Conservation (phyloP, 35 echinoderm and acorn worm genomes). For the Diadema setosum region DNA sequence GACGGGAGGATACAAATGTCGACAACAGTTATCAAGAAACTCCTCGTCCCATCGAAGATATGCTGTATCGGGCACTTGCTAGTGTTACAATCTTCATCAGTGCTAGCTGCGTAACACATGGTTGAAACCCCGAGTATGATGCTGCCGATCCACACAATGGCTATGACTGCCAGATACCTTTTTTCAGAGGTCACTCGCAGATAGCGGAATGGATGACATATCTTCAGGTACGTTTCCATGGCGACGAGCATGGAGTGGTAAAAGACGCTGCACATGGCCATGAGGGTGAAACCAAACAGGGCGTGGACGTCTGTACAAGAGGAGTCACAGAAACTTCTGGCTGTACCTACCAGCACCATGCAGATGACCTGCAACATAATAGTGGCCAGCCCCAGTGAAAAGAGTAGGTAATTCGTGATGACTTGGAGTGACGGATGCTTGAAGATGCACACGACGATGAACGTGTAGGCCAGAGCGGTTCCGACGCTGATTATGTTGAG, state of each 20-base stretch:
- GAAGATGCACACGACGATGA: not conserved
- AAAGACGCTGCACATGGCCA: not conserved
- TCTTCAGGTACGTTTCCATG: not conserved
- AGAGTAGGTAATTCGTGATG: not conserved
- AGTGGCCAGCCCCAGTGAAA: not conserved
- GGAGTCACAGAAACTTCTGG: not conserved
- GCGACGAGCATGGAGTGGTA: not conserved
- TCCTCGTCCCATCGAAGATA: not conserved
- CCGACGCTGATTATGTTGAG: not conserved
- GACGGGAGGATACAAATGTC: not conserved
- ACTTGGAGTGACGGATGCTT: not conserved
- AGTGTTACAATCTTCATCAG: not conserved
- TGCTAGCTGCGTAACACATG: not conserved
- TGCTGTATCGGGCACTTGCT: too few species aligned
- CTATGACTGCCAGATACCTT: not conserved
- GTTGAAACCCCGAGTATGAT: not conserved
- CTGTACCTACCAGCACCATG: not conserved
- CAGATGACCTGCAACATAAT: not conserved
- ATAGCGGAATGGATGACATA: not conserved
- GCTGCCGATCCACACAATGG: not conserved
- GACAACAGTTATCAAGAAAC: too few species aligned
- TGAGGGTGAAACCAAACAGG: not conserved
- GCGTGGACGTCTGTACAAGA: not conserved
- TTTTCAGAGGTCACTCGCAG: not conserved
- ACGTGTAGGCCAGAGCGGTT: not conserved